phyloP scores from a whole-genome alignment of 1,140 invertebrate genomes.

The Drosophila bocqueti region DNA sequence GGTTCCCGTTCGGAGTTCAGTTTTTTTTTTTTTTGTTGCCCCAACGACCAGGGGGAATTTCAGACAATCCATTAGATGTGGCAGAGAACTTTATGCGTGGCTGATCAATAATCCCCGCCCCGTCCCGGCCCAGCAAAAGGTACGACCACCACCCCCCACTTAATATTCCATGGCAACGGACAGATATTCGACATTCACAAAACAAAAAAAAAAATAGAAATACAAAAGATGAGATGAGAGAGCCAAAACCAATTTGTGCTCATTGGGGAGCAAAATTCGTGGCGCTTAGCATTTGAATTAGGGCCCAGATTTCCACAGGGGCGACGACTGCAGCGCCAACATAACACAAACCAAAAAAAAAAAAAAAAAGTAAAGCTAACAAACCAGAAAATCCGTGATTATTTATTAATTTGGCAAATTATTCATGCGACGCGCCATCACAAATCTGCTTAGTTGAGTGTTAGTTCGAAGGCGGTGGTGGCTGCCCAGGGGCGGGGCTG shows the following conservation, averaged over 20 bases:
- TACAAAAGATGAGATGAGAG: constrained; percentile 38
- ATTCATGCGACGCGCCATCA: constrained; percentile 70
- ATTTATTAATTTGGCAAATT: constrained; percentile 82
- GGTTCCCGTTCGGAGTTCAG: not conserved
- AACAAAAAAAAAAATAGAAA: constrained; percentile 6
- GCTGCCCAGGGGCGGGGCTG: not conserved
- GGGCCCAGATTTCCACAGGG: constrained; percentile 17
- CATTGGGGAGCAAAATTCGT: constrained; percentile 53
- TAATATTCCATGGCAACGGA: constrained; percentile 46
- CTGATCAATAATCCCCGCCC: constrained; percentile 48
- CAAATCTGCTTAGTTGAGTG: constrained; percentile 71
- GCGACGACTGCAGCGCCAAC: constrained; percentile 9
- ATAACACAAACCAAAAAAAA: constrained; percentile 10
- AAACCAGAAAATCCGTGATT: constrained; percentile 80
- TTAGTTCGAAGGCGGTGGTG: constrained; percentile 29
- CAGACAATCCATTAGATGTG: constrained; percentile 70
- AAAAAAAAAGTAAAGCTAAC: constrained; percentile 61
- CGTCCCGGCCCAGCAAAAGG: not conserved
- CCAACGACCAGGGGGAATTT: constrained; percentile 25
- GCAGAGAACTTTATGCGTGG: constrained; percentile 65
- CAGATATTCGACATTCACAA: constrained; percentile 44
- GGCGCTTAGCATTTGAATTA: constrained; percentile 54
- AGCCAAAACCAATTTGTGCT: constrained; percentile 45
- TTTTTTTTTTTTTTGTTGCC: not conserved
- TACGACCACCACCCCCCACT: constrained; percentile 9